These are phyloP conservation scores for Bhutanitis thaidina DNA, from an alignment of 2,888 invertebrate genomes.

Conservation along the genomic window DNA sequence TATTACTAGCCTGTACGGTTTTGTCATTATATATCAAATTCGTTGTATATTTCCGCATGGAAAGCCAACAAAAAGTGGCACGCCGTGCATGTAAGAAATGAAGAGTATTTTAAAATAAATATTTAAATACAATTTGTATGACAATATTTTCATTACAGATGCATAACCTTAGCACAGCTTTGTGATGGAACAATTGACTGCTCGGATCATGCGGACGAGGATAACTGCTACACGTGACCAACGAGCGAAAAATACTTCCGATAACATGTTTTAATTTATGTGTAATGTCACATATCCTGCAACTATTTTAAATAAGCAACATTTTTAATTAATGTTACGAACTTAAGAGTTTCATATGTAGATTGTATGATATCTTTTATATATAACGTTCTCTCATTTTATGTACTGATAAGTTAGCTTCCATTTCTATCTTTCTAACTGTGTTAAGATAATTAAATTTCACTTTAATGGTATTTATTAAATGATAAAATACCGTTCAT, in stretches of 20 bases:
- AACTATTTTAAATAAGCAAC: background rate
- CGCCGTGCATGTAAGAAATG: too few relatives aligned
- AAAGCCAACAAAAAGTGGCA: too few relatives aligned
- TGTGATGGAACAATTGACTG: constrained; percentile 83
- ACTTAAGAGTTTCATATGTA: background rate
- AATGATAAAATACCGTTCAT: background rate
- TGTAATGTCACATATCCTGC: background rate
- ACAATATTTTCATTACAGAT: constrained; percentile 40
- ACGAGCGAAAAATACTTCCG: background rate
- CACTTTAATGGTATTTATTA: background rate
- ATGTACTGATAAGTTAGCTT: too few relatives aligned
- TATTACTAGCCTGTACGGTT: too few relatives aligned
- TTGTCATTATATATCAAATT: too few relatives aligned
- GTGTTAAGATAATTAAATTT: background rate
- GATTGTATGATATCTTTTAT: too few relatives aligned
- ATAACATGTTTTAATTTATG: background rate
- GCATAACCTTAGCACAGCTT: constrained; percentile 81
- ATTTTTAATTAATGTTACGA: background rate
- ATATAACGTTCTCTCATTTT: too few relatives aligned
- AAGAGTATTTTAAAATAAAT: too few relatives aligned
- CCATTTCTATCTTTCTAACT: too few relatives aligned
- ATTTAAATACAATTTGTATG: too few relatives aligned
- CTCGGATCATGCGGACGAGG: constrained; percentile 82
- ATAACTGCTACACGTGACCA: constrained; percentile 79
- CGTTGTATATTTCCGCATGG: too few relatives aligned